Evolutionary conservation across 1,140 invertebrate genomes (phyloP).

Genomic region (Drosophila simulans): DNA sequence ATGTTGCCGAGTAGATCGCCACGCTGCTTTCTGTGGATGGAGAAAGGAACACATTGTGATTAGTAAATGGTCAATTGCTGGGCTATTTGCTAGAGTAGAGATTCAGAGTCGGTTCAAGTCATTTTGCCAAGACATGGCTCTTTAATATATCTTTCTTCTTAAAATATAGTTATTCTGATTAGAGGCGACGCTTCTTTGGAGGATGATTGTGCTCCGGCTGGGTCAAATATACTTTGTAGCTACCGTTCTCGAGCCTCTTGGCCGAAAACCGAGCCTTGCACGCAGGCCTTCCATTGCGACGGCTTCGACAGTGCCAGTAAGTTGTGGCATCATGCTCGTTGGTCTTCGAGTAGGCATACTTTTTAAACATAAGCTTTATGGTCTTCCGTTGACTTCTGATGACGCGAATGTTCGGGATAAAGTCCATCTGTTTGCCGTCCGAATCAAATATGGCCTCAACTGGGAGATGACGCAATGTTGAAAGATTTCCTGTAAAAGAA

Average conservation of each 20-base stretch:
- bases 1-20: conserved; percentile 81
- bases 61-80: conserved; percentile 5
- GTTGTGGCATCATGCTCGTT: conserved; percentile 55
- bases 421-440: conserved; percentile 5
- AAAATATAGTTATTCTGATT: conserved; percentile 31
- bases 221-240: conserved; percentile 61
- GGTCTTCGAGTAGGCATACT: conserved; percentile 70
- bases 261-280: conserved; percentile 74
- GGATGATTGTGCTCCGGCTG: conserved; percentile 71
- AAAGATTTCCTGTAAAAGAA: conserved; percentile 26
- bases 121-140: conserved; percentile 43
- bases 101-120: conserved; percentile 38
- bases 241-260: conserved; percentile 54
- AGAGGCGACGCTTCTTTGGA: conserved; percentile 48
- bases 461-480: not conserved
- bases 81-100: conserved; percentile 20
- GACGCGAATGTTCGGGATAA: conserved; percentile 31
- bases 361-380: conserved; percentile 51
- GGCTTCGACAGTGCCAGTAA: conserved; percentile 79
- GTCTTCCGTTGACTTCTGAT: conserved; percentile 73
- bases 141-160: conserved; percentile 47
- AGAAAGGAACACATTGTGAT: conserved; percentile 17
- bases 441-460: conserved; percentile 26
- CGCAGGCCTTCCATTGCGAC: conserved; percentile 32
- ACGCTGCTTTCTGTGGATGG: conserved; percentile 62